Evolutionary conservation across 2,113 vertebrate genomes (phyloP).

Genomic region (Phylloscopus trochilus): DNA sequence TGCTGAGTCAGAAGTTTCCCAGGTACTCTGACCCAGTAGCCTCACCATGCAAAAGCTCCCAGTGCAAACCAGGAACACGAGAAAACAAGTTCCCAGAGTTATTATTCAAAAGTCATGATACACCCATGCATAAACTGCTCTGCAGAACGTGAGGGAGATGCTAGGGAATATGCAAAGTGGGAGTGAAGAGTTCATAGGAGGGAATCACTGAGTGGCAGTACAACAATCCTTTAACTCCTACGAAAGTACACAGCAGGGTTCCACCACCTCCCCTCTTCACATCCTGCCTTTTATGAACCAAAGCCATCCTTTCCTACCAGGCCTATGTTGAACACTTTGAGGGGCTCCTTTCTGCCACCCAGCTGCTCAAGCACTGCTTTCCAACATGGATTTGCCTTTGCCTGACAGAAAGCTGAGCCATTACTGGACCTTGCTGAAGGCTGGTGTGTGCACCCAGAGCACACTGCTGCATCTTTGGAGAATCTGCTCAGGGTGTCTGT

Average conservation of each 20-base stretch:
- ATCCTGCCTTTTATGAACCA: background rate
- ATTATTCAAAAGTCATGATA: background rate
- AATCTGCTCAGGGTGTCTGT: background rate
- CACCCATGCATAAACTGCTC: background rate
- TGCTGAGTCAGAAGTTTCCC: background rate
- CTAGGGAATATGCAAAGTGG: background rate
- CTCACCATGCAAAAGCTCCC: background rate
- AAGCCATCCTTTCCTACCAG: background rate
- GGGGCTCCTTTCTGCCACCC: background rate
- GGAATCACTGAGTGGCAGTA: background rate
- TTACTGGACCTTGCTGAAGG: background rate
- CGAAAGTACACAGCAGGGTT: rapidly evolving
- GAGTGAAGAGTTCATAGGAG: background rate
- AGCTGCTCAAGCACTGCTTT: background rate
- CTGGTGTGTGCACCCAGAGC: background rate
- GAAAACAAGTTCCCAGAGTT: background rate
- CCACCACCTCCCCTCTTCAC: background rate
- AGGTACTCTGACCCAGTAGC: background rate
- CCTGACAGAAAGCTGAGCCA: background rate
- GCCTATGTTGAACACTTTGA: background rate
- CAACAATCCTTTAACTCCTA: background rate
- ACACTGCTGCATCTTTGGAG: background rate
- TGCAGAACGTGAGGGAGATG: background rate
- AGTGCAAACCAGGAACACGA: background rate
- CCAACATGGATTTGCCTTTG: background rate